Evolutionary conservation across 2,888 invertebrate species (phyloP), one percentile per base, ranked within the genome.

Genomic region (Sinhomidia bicolor): DNA sequence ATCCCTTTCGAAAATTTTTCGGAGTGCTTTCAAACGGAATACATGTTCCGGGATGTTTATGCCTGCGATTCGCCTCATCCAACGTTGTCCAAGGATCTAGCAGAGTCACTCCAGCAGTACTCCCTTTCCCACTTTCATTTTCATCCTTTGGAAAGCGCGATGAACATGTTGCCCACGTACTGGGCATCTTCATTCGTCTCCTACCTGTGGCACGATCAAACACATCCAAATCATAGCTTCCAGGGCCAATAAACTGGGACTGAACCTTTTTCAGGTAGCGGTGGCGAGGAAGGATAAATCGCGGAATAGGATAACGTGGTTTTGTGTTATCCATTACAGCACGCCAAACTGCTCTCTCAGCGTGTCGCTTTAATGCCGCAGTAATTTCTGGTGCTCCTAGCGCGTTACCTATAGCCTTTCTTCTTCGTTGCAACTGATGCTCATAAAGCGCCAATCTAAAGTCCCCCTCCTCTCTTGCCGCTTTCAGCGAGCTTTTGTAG

Each of bases 21-120:
- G 89, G 89, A 17, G 89, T 89, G 26, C 80, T 80, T 23, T 89
- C 84, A 65, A 89, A 89, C 0, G 84, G 87, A 32, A 84, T 26
- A 6, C 14, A 81, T 4, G 7, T 87, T 3, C 89, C 87, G 12
- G 89, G 89, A 76, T 89, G 47, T 36, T 51, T 83, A 5, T 84
- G 14, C 29, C 32, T 41, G 1, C n/a, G 1, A 36, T 80, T 78
- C 2, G 87, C 89, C 12, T 44, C 54, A 10, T 89, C 89, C 84
- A 84, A 41, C 0, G 36, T 7, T 32, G 14, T 57, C 68, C 74
- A 87, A 0, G 87, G 84, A 76, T 89, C 89, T 1, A 84, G 68
- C 12, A 14, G 17, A 54, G 23, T 44, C 1, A 44, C 36, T 29
- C 71, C 80, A 23, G 7, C 51, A 14, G 26, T 29, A 9, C 32